Evolutionary conservation across 2,113 vertebrate species (phyloP).

Genomic region (Oncorhynchus mykiss): DNA sequence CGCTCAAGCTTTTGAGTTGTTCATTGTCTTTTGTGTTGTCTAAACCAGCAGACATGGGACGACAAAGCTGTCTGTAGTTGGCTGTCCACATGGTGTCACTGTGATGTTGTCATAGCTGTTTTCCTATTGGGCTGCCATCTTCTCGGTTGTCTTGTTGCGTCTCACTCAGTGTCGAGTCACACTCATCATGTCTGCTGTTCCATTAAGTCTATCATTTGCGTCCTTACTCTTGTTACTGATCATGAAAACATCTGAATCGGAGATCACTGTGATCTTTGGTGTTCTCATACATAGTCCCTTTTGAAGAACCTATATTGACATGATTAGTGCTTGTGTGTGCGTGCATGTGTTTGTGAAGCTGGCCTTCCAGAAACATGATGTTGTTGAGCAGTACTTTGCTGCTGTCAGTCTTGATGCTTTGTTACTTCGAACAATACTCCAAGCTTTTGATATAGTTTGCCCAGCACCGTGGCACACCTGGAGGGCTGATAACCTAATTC

Average conservation of each 20-base stretch:
- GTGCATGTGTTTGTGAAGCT: slow-evolving; percentile 11
- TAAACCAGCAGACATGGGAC: background rate
- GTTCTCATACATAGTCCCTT: background rate
- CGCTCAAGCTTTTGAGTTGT: background rate
- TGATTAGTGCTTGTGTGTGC: slow-evolving; percentile 6
- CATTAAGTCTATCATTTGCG: slow-evolving; percentile 56
- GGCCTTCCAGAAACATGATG: background rate
- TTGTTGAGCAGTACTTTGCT: background rate
- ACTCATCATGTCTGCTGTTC: slow-evolving; percentile 13
- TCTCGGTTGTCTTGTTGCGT: slow-evolving; percentile 22
- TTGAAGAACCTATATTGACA: background rate
- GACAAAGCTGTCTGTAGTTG: slow-evolving; percentile 2
- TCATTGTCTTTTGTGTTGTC: background rate
- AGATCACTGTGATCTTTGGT: background rate
- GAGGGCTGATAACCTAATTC: too few relatives aligned
- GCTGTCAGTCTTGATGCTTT: background rate
- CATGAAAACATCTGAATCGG: slow-evolving; percentile 5
- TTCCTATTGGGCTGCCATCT: slow-evolving; percentile 48
- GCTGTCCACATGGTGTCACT: slow-evolving; percentile 69
- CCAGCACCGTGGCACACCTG: too few relatives aligned
- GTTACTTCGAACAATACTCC: too few relatives aligned
- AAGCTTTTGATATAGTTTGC: too few relatives aligned
- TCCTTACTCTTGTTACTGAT: slow-evolving; percentile 31
- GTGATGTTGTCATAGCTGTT: slow-evolving; percentile 31
- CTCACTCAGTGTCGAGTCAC: slow-evolving; percentile 1